Conservation (phyloP, 1,140 invertebrate genomes). For the Temnothorax longispinosus region DNA sequence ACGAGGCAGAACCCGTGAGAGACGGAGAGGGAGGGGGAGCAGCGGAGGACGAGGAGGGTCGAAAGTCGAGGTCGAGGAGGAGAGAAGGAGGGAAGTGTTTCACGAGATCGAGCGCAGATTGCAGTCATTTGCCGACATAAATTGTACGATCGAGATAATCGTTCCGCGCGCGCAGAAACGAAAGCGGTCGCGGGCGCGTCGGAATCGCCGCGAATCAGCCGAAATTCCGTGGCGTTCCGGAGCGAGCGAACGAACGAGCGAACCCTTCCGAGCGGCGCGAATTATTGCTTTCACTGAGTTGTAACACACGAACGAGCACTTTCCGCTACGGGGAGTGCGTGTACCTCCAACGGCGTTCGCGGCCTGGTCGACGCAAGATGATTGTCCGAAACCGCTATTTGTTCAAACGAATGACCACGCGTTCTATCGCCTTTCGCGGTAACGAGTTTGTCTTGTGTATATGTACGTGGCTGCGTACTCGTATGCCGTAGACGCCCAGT, state of each 20-base stretch:
- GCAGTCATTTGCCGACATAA: slow-evolving; percentile 75
- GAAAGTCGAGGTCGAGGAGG: slow-evolving; percentile 32
- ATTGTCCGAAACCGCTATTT: background rate
- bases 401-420: background rate
- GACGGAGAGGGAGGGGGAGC: background rate
- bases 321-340: background rate
- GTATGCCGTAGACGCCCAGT: background rate
- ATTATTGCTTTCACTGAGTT: slow-evolving; percentile 50
- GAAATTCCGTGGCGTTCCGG: slow-evolving; percentile 54
- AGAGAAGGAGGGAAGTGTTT: slow-evolving; percentile 53
- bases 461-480: background rate
- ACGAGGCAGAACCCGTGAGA: slow-evolving; percentile 5
- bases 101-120: slow-evolving; percentile 73
- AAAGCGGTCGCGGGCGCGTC: slow-evolving; percentile 60
- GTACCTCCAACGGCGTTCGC: background rate
- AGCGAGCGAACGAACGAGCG: background rate
- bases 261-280: background rate
- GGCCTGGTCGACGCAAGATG: background rate
- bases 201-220: slow-evolving; percentile 63
- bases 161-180: slow-evolving; percentile 65
- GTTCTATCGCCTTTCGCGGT: background rate
- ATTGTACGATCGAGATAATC: slow-evolving; percentile 71
- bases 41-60: background rate
- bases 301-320: slow-evolving; percentile 28
- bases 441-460: background rate